Evolutionary conservation across 2,888 invertebrate species (phyloP).

Genomic region (Drosophila parthenogenetica): DNA sequence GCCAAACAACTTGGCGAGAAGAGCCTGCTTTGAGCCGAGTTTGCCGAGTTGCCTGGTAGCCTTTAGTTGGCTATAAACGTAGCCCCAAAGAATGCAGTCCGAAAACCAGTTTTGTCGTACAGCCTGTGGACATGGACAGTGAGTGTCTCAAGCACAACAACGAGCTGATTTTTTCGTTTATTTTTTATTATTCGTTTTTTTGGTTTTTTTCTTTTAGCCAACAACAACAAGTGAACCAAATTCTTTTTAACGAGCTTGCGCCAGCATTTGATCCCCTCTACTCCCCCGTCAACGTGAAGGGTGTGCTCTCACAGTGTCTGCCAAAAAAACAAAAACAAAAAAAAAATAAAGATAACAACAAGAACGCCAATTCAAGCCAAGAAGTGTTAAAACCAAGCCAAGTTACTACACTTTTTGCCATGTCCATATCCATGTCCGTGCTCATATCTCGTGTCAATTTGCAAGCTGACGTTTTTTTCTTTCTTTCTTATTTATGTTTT

Average conservation of each 20-base stretch:
- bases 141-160: conserved; percentile 61
- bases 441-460: conserved; percentile 79
- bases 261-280: conserved; percentile 74
- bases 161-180: conserved; percentile 39
- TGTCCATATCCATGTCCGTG: conserved; percentile 67
- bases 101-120: conserved; percentile 74
- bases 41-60: conserved; percentile 28
- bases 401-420: conserved; percentile 59
- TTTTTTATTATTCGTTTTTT: conserved; percentile 7
- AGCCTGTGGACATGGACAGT: conserved; percentile 63
- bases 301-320: conserved; percentile 34
- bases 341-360: conserved; percentile 11
- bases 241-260: conserved; percentile 81
- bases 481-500: conserved; percentile 19
- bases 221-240: conserved; percentile 78
- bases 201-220: conserved; percentile 17
- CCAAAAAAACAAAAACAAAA: too few species aligned
- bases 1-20: conserved; percentile 61
- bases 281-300: conserved; percentile 24
- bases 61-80: conserved; percentile 67
- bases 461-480: conserved; percentile 66
- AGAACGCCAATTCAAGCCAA: conserved; percentile 58
- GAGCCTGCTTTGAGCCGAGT: conserved; percentile 57
- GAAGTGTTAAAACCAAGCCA: conserved; percentile 76
- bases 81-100: conserved; percentile 79